phyloP scores from a whole-genome alignment of 2,113 vertebrate species.

The Eurypyga helias region DNA sequence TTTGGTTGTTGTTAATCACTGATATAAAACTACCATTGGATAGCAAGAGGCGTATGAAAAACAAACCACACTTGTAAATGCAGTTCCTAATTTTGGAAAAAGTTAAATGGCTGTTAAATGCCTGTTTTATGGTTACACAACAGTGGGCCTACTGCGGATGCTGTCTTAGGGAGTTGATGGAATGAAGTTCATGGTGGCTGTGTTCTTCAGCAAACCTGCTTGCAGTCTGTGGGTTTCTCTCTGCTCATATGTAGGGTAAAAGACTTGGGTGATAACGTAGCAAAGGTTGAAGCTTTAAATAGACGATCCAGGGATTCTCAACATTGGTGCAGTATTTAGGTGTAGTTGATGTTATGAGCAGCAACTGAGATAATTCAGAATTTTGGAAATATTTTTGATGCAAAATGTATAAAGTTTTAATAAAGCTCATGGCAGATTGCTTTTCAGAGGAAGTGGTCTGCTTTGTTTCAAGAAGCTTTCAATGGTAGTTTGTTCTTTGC shows the following conservation, averaged over 20 bases:
- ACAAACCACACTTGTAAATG: neutral
- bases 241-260: neutral
- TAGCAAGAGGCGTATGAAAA: neutral
- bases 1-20: neutral
- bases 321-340: neutral
- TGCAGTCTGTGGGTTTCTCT: neutral
- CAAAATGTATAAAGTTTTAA: neutral
- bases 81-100: neutral
- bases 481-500: neutral
- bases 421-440: neutral
- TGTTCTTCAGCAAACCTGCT: neutral
- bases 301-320: neutral
- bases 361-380: neutral
- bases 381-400: neutral
- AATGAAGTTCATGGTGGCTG: neutral
- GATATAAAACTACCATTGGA: neutral
- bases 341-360: neutral
- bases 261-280: neutral
- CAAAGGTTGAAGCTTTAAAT: neutral
- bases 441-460: neutral
- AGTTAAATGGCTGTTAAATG: neutral
- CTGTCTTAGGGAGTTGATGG: neutral
- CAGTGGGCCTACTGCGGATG: neutral
- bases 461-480: neutral
- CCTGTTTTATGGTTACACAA: fast-evolving